Base-by-base conservation (phyloP, 2,888 invertebrate genomes). In the Harpalus rubripes region DNA sequence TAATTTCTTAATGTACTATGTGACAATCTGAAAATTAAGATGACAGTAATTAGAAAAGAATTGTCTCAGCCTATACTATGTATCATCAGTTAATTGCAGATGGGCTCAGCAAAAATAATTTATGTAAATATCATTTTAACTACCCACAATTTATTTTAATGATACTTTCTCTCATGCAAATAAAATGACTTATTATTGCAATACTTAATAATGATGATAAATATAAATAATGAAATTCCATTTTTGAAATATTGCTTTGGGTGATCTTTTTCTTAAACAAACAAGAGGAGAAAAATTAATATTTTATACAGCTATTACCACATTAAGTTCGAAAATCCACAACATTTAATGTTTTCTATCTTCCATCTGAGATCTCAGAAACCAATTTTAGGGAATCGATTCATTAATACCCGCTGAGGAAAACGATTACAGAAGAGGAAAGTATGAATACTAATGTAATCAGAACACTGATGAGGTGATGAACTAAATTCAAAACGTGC, bases 401-500 rank as follows among this genome's bases (percentile, higher is more conserved):
- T 61, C 61, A 79, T 81, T 81, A 81, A 22, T 65, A 68, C 81
- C 81, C 44, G 81, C 81, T 81, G 81, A 15, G 81, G 63, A 65
- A 65, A 65, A 65, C 63, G 65, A 81, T 79, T 79, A 79, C 61
- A 61, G 59, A 79, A 39, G 15, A 15, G 81, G 63, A 56, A 68
- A 81, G 58, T 81, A 81, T 81, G 81, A 81, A 81, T 81, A 81
- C 59, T 61, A 79, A 79, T 79, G 79, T 79, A 79, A 61, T 74
- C 72, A 74, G 44, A 41, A 41, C 68, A 39, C 44, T 52, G 44
- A 52, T 52, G 44, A 52, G 44, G 72, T 74, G 72, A 74, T 74
- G 72, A 26, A 74, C 72, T 44, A 74, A 74, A 74, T 74, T 74
- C 72, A 74, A 74, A 74, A 74, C 18, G 16, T 18, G 72, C 16